phyloP scores from a whole-genome alignment of 2,888 invertebrate species.

The Ophion obscuratus region DNA sequence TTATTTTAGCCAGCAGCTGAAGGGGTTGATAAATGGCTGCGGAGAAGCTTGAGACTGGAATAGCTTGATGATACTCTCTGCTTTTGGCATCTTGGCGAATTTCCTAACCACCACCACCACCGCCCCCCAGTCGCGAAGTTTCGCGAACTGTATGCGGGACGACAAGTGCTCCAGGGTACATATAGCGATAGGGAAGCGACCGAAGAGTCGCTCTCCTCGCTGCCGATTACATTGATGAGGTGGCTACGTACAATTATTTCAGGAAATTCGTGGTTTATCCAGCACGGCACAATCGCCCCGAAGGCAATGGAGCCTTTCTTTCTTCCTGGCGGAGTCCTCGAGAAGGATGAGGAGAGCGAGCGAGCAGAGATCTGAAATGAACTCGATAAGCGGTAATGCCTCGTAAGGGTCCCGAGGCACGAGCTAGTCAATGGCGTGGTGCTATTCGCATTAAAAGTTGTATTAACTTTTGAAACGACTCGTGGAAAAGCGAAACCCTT shows the following conservation, averaged over 20 bases:
- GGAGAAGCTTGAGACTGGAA: slow-evolving; percentile 12
- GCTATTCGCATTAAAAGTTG: slow-evolving; percentile 61
- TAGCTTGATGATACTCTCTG: slow-evolving; percentile 50
- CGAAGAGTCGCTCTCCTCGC: slow-evolving; percentile 18
- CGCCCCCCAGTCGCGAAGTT: slow-evolving; percentile 32
- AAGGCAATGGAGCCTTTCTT: neutral
- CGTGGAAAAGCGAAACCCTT: slow-evolving; percentile 22
- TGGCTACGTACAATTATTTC: slow-evolving; percentile 57
- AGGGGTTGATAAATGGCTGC: neutral
- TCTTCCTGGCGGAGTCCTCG: neutral
- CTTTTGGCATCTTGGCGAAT: slow-evolving; percentile 58
- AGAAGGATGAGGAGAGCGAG: slow-evolving; percentile 24
- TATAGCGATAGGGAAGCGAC: slow-evolving; percentile 4
- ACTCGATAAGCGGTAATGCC: slow-evolving; percentile 5
- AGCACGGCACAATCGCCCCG: neutral
- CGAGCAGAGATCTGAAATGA: slow-evolving; percentile 14
- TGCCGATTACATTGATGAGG: slow-evolving; percentile 65
- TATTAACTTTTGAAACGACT: slow-evolving; percentile 51
- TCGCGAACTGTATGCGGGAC: slow-evolving; percentile 35
- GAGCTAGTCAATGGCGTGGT: slow-evolving; percentile 28
- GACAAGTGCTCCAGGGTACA: slow-evolving; percentile 41
- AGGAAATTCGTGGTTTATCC: slow-evolving; percentile 58
- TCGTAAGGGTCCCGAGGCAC: slow-evolving; percentile 7
- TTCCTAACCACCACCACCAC: slow-evolving; percentile 25
- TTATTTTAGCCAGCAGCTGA: slow-evolving; percentile 39